Conservation (phyloP, 2,113 vertebrate species). For the Ammodytes marinus region DNA sequence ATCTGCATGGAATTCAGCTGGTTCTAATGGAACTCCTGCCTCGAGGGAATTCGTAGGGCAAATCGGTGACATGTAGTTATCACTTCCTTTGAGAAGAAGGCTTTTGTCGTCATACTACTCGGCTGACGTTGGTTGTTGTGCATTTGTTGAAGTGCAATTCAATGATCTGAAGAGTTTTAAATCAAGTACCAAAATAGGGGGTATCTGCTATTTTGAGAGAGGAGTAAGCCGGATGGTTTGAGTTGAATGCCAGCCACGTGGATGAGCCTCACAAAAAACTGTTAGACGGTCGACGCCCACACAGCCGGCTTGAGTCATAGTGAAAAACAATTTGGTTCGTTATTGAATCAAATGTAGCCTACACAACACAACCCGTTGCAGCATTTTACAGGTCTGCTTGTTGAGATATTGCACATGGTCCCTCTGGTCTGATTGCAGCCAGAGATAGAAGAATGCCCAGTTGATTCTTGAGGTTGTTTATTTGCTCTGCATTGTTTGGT, state of each 20-base stretch:
- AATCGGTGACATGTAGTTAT: constrained; percentile 20
- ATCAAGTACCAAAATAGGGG: constrained; percentile 1
- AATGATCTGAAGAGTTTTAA: constrained; percentile 13
- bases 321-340: constrained; percentile 35
- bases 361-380: not conserved
- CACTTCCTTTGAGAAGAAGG: constrained; percentile 24
- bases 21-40: not conserved
- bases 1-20: not conserved
- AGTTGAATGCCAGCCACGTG: constrained; percentile 12
- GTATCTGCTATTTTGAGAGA: constrained; percentile 7
- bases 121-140: constrained; percentile 11
- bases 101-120: not conserved
- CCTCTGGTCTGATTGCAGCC: not conserved
- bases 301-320: constrained; percentile 45
- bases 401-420: constrained; percentile 12
- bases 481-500: not conserved
- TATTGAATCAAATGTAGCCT: constrained; percentile 13
- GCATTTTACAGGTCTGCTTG: constrained; percentile 2
- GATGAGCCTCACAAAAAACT: constrained; percentile 8
- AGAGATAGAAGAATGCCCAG: not conserved
- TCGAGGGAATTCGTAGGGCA: constrained; percentile 10
- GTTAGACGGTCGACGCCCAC: constrained; percentile 29
- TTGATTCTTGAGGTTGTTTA: not conserved
- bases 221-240: not conserved
- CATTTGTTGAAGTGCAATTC: not conserved